Evolutionary conservation across 2,888 invertebrate genomes (phyloP), one percentile per base, ranked within the genome.

Genomic region (Tachystola acroxantha): DNA sequence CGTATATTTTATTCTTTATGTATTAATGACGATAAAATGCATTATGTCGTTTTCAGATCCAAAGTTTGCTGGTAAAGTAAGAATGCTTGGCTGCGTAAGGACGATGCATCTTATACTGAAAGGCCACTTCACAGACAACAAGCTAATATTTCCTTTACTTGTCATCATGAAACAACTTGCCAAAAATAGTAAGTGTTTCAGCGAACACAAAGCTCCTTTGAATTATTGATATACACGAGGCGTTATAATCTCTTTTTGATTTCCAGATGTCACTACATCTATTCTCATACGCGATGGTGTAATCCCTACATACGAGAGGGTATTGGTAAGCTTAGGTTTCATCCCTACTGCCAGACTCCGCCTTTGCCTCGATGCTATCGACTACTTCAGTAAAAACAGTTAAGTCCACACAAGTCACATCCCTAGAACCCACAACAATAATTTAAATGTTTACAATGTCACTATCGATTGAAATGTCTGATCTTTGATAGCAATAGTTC

Each of bases 331-430:
- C 51, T 76, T 90, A 42, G 90, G 91, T 29, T 89, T 88, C 53
- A 88, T 89, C 43, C 90, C 91, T 19, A 89, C 89, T 26, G 81
- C 89, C 37, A 88, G 91, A 53, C 74, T 93, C 20, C 89, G 90
- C 40, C 81, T 91, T 10, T 88, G 91, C 37, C 78, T 93, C 39
- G 92, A 93, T 55, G 90, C 91, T 41, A 88, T 92, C 45, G 90
- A 89, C 63, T 89, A 91, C 66, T 89, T 93, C 51, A 91, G 92
- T 51, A 90, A 89, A 76, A 91, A 90, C 75, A 91, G 93, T 86
- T 82, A 71, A 79, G 82, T 76, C 41, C 42, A 46, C 35, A 46
- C 42, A 44, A 39, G 26, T 36, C 36, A 36, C 34, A 24, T 30
- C 28, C 24, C 2, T n/a, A 24, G 9, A 6, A n/a, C 24, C 7